Evolutionary conservation across 2,888 invertebrate species (phyloP).

Genomic region (Agriopis aurantiaria): DNA sequence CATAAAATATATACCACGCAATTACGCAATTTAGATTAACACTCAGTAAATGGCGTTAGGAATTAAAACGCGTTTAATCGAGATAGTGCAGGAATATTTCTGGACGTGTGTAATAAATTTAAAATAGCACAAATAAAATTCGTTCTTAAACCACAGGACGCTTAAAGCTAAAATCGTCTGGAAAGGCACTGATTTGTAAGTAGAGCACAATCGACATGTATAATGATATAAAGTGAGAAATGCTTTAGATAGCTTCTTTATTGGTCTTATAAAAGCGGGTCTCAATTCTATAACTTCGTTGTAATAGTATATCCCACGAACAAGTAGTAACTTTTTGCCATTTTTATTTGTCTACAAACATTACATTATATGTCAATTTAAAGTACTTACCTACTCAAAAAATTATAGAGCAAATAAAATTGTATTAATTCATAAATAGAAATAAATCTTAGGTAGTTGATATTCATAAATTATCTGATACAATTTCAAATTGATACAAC

Average conservation of each 20-base stretch:
- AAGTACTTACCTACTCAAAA: not conserved
- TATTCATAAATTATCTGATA: conserved; percentile 35
- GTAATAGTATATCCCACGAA: conserved; percentile 12
- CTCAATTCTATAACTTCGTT: conserved; percentile 4
- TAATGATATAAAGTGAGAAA: conserved; percentile 37
- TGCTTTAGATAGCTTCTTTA: conserved; percentile 28
- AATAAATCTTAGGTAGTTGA: too few species aligned
- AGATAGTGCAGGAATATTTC: conserved; percentile 48
- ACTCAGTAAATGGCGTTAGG: conserved; percentile 55
- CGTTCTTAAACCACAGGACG: conserved; percentile 9
- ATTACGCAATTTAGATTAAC: conserved; percentile 73
- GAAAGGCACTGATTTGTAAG: conserved; percentile 20
- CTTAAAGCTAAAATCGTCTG: conserved; percentile 18
- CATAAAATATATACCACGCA: conserved; percentile 73
- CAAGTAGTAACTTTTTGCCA: not conserved
- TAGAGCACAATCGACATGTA: conserved; percentile 34
- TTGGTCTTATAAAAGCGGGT: conserved; percentile 17
- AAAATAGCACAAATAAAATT: conserved; percentile 8
- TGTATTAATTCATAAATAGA: too few species aligned
- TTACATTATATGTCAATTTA: conserved; percentile 16
- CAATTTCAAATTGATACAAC: conserved; percentile 48
- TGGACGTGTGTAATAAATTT: conserved; percentile 33
- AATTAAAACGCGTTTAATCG: conserved; percentile 59
- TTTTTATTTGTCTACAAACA: conserved; percentile 37
- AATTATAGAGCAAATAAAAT: too few species aligned